Evolutionary conservation across 92 coral and sea anemone genomes (phyloP), one percentile per base, ranked within the genome.

Genomic region (Phenganax stokvisi): DNA sequence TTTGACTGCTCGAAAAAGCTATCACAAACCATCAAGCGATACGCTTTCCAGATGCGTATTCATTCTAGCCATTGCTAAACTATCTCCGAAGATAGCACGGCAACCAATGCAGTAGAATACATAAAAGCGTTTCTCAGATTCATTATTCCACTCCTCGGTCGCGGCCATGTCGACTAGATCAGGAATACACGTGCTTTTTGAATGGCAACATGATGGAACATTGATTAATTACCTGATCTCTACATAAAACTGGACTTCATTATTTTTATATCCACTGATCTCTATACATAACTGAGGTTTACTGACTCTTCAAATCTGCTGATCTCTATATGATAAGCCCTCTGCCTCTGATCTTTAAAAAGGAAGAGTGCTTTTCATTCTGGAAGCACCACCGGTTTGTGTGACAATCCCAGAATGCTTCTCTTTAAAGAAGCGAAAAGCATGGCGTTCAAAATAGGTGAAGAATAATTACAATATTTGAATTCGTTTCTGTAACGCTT

Each of bases 371-470:
- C 5, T 2, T 37, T 61, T 61, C 13, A 28, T 12, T 5, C 16
- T 68, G 73, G 73, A 68, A 68, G 37, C 73, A 68, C 31, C 1
- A 28, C 67, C 8, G 54, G n/a, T 28, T 67, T 7, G 6, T 5
- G 54, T 68, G 13, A 68, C 12, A 68, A 10, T 68, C 83, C 83
- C 83, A 79, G 47, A 63, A 79, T 47, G 61, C 83, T 17, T 63
- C 52, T 17, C 74, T 79, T 64, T 62, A 27, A 79, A 79, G 83
- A 79, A 64, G 54, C 27, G 55, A 37, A 68, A 68, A 68, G 83
- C 83, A 79, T 79, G 83, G 83, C 83, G 83, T 79, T 79, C 13
- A 29, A 54, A 20, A 37, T 30, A 64, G 74, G 8, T 37, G 15
- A 53, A 10, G 16, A 63, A 44, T 10, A 37, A 63, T 79, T 37